Base-by-base conservation (phyloP, 30 jellyfish, hydroid and myxozoan species). In the Hydra vulgaris region DNA sequence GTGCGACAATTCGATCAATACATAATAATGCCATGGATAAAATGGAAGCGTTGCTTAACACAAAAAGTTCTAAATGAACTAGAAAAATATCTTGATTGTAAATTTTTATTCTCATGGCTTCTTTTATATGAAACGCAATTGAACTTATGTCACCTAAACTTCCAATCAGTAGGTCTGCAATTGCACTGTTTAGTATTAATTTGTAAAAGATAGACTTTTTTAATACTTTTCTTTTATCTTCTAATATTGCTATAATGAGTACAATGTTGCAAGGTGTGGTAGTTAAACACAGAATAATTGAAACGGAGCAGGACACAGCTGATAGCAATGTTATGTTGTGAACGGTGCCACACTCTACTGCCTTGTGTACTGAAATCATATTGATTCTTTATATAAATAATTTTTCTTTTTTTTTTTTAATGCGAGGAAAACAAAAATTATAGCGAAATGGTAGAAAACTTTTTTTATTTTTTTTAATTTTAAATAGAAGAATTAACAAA, bases 111-210 rank as follows among this genome's bases (percentile, higher is more conserved):
- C 85, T 77, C 79, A 78, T 40, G 26, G 70, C 79, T 78, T 78
- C 85, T 23, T 78, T 78, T 0, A 61, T 12, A n/a, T 52, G 85
- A 61, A 66, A 55, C n/a, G 80, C 17, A 5, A 66, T 61, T 12
- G 85, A 78, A 18, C 23, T 61, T 19, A 75, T 0, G 0, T 78
- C 85, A 19, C 81, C 24, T 8, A 78, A 1, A 19, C 24, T 8
- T 7, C 79, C 85, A 12, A 75, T 78, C 66, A 78, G 22, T 15
- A 78, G 20, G 55, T 78, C 85, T 1, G 85, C 85, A 17, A 78
- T n/a, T 1, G 85, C 79, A 61, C 40, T 78, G 54, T 78, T 78
- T 15, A 78, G 27, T 1, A 78, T 54, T 8, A 78, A 18, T 52
- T 53, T 54, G 54, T 78, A 53, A 18, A 52, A 78, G 0, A 75